Percentiles rank a stretch among this genome's conserved stretches.
phyloP scores from a whole-genome alignment of 1,140 invertebrate species.

The Psilanteris sp. region DNA sequence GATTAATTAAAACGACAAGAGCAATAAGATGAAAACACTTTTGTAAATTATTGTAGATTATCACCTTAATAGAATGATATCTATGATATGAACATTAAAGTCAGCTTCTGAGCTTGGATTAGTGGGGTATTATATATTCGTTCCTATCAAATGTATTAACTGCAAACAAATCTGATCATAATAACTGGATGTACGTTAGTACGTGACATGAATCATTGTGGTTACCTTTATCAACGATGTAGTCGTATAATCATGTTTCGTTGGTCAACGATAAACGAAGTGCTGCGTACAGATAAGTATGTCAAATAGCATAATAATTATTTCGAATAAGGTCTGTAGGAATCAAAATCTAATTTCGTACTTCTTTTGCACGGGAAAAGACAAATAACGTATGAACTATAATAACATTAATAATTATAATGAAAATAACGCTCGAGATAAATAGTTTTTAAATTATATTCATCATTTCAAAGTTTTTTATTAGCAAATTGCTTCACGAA shows the following conservation, averaged over 20 bases:
- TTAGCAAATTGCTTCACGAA: no score
- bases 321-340: conserved; percentile 7
- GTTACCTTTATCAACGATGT: conserved; percentile 45
- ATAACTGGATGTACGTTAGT: conserved; percentile 49
- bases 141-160: conserved; percentile 47
- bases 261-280: conserved; percentile 50
- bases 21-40: conserved; percentile 5
- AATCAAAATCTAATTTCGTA: conserved; percentile 18
- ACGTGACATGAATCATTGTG: conserved; percentile 48
- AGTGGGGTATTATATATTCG: conserved; percentile 25
- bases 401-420: no score
- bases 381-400: no score
- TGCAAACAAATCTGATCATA: conserved; percentile 57
- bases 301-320: conserved; percentile 40
- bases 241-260: conserved; percentile 51
- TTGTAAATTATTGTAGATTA: conserved; percentile 32
- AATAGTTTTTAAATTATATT: no score
- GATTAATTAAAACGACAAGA: conserved; percentile 26
- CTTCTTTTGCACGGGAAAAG: conserved; percentile 6
- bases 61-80: conserved; percentile 19
- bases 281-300: conserved; percentile 41
- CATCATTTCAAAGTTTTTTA: no score
- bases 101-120: conserved; percentile 48
- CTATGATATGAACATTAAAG: conserved; percentile 20
- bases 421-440: no score